Percentiles rank a stretch among this genome's conserved stretches.
phyloP scores from a whole-genome alignment of 2,797 vertebrate genomes.

The Scolopax rusticola region DNA sequence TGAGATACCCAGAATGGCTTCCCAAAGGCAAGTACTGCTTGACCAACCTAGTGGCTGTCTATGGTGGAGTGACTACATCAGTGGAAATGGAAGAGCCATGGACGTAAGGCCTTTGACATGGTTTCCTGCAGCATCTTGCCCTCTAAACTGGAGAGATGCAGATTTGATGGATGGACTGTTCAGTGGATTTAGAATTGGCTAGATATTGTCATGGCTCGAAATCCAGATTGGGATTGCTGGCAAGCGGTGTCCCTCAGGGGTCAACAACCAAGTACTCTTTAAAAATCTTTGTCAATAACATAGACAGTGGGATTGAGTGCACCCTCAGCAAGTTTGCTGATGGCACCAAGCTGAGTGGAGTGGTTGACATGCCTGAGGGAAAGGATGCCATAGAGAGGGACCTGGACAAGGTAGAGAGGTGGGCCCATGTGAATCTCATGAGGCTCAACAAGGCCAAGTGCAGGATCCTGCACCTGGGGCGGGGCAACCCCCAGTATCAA shows the following conservation, averaged over 20 bases:
- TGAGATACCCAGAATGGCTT: not conserved
- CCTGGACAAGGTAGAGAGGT: too few species aligned
- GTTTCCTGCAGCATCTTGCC: not conserved
- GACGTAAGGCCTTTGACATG: not conserved
- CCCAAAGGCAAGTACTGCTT: not conserved
- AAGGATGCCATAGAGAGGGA: too few species aligned
- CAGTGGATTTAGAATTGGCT: not conserved
- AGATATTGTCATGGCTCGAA: not conserved
- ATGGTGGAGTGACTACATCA: not conserved
- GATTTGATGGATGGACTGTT: not conserved
- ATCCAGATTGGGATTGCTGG: not conserved
- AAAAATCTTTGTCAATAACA: not conserved
- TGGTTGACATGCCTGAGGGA: too few species aligned
- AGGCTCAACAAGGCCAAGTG: too few species aligned
- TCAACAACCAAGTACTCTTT: not conserved
- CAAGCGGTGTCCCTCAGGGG: not conserved
- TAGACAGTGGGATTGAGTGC: not conserved
- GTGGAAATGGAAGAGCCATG: not conserved
- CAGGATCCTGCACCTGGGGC: too few species aligned
- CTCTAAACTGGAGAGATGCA: not conserved
- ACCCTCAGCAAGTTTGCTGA: not conserved
- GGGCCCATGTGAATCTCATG: too few species aligned
- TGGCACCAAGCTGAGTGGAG: not conserved
- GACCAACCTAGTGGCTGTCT: not conserved
- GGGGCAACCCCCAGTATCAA: too few species aligned